A percentile compares a stretch with the other conserved stretches of the same genome.
Conservation (phyloP, 2,888 invertebrate species). For the Eristalinus sepulchralis region DNA sequence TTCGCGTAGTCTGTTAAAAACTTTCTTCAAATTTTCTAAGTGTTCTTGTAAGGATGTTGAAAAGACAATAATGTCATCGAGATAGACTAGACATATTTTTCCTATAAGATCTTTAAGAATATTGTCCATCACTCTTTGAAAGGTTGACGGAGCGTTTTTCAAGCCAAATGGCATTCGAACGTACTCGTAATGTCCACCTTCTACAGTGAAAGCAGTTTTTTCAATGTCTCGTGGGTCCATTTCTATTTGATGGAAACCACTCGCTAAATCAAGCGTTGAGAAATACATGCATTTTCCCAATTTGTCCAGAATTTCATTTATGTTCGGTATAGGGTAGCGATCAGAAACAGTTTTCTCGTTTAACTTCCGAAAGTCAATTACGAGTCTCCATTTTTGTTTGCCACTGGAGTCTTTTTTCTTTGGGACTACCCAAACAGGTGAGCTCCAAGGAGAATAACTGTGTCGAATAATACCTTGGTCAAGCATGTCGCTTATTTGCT, state of each 20-base stretch:
- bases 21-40: neutral
- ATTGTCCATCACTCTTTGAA: conserved; percentile 73
- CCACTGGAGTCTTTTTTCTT: no score
- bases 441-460: no score
- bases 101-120: conserved; percentile 67
- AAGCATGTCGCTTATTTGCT: conserved; percentile 13
- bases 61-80: neutral
- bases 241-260: conserved; percentile 72
- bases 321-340: no score
- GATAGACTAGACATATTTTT: conserved; percentile 56
- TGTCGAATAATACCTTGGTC: no score
- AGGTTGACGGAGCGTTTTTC: conserved; percentile 57
- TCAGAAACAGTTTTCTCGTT: no score
- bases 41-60: neutral
- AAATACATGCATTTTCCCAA: conserved; percentile 69
- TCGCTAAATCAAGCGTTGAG: conserved; percentile 35
- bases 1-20: conserved; percentile 70
- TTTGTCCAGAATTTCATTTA: no score
- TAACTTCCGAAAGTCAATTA: no score
- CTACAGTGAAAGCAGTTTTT: conserved; percentile 73
- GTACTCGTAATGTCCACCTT: conserved; percentile 73
- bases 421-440: no score
- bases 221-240: conserved; percentile 55
- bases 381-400: no score
- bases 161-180: conserved; percentile 72